Conservation (phyloP, 2,888 invertebrate species). For the Germaria angustata region DNA sequence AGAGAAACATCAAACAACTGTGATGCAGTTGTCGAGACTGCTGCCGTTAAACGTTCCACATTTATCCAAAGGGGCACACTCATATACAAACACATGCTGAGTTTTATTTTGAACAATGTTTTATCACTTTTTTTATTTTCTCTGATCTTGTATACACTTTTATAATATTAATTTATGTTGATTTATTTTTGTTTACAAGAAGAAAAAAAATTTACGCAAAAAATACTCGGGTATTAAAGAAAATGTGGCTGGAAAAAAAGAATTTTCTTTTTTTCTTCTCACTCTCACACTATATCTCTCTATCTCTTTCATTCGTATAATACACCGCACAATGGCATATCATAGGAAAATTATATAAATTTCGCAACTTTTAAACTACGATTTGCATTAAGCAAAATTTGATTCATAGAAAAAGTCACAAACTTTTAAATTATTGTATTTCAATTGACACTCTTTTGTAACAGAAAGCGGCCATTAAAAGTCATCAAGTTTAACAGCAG, state of each 20-base stretch:
- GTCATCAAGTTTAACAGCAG: too few relatives aligned
- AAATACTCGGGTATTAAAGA: neutral
- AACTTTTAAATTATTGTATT: too few relatives aligned
- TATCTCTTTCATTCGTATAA: too few relatives aligned
- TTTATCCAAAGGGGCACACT: constrained; percentile 71
- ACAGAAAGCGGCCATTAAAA: too few relatives aligned
- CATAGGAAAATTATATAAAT: too few relatives aligned
- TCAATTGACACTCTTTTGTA: too few relatives aligned
- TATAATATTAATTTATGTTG: constrained; percentile 4
- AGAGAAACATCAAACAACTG: constrained; percentile 69
- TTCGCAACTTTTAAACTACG: too few relatives aligned
- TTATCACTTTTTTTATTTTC: neutral
- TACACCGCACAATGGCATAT: too few relatives aligned
- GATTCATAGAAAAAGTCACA: too few relatives aligned
- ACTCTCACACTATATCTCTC: too few relatives aligned
- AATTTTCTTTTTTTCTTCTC: too few relatives aligned
- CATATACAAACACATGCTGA: constrained; percentile 71
- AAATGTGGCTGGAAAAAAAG: neutral
- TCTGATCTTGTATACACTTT: neutral
- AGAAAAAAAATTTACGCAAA: constrained; percentile 42
- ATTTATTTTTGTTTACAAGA: constrained; percentile 35
- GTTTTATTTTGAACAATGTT: constrained; percentile 20
- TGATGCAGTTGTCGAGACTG: constrained; percentile 68
- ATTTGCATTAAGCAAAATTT: too few relatives aligned
- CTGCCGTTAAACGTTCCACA: constrained; percentile 70